Percentiles rank a stretch among this genome's conserved stretches.
These are phyloP conservation scores for Neuroscelio doddi DNA, from an alignment of 2,888 invertebrate species.

Conservation along the genomic window DNA sequence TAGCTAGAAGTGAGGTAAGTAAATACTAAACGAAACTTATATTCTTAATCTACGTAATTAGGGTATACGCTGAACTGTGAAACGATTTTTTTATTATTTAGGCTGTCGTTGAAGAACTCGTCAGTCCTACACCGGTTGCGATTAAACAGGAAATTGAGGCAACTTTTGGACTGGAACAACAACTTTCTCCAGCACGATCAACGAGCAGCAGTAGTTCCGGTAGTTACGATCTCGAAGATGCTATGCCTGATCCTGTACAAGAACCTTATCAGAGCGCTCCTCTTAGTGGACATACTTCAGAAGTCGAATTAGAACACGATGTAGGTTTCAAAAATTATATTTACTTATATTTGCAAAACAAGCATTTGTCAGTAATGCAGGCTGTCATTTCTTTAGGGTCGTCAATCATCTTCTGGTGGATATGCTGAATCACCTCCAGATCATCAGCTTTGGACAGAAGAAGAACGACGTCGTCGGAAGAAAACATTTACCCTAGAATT, in stretches of 20 bases:
- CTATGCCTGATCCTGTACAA: slow-evolving; percentile 59
- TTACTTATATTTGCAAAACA: too few relatives aligned
- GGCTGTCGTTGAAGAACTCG: slow-evolving; percentile 65
- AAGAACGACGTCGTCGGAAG: slow-evolving; percentile 81
- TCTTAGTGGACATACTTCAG: slow-evolving; percentile 58
- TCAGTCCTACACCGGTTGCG: slow-evolving; percentile 41
- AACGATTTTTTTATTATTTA: slow-evolving; percentile 30
- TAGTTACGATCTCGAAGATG: slow-evolving; percentile 69
- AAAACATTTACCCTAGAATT: slow-evolving; percentile 86
- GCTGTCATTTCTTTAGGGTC: slow-evolving; percentile 45
- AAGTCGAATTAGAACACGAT: slow-evolving; percentile 62
- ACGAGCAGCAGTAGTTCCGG: slow-evolving; percentile 69
- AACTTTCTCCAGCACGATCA: slow-evolving; percentile 63
- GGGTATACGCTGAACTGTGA: neutral
- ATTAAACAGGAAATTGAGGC: slow-evolving; percentile 63
- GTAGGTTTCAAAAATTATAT: too few relatives aligned
- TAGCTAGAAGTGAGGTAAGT: slow-evolving; percentile 80
- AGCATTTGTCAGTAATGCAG: too few relatives aligned
- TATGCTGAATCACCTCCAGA: slow-evolving; percentile 69
- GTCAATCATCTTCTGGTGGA: slow-evolving; percentile 67
- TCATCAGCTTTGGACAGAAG: slow-evolving; percentile 76
- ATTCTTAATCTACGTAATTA: neutral
- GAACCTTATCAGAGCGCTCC: slow-evolving; percentile 55
- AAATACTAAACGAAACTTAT: neutral
- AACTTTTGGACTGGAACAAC: slow-evolving; percentile 53